Conservation (phyloP, 2,888 invertebrate species). For the Phaonia tiefii region DNA sequence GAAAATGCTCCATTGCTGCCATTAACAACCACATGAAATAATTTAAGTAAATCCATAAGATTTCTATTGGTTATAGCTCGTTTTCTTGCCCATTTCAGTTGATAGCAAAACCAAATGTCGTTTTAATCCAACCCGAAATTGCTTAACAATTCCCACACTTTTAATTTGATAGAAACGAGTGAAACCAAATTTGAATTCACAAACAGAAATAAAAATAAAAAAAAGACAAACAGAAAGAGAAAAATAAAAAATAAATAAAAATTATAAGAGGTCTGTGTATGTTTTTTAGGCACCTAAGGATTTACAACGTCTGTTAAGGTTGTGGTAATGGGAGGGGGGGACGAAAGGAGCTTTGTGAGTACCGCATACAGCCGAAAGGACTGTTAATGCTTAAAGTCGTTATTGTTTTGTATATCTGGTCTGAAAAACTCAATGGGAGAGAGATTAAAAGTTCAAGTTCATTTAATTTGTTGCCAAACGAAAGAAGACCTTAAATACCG, state of each 20-base stretch:
- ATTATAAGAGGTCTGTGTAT: constrained; percentile 38
- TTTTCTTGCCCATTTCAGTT: neutral
- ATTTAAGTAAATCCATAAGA: constrained; percentile 24
- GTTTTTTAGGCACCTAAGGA: constrained; percentile 63
- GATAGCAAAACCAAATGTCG: constrained; percentile 16
- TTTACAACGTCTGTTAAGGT: constrained; percentile 61
- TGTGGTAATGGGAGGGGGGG: neutral
- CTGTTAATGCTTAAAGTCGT: constrained; percentile 60
- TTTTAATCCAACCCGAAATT: neutral
- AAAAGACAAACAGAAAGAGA: too few relatives aligned
- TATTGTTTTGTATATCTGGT: constrained; percentile 57
- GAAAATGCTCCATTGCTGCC: too few relatives aligned
- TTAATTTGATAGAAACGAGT: constrained; percentile 8
- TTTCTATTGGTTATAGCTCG: constrained; percentile 24
- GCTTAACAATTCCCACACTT: constrained; percentile 23
- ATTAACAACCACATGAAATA: neutral
- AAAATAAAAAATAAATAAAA: constrained; percentile 32
- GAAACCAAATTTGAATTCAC: neutral
- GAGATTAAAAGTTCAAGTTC: constrained; percentile 74
- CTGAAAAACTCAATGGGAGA: constrained; percentile 43
- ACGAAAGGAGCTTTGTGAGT: neutral
- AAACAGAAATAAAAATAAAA: constrained; percentile 21
- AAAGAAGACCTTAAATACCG: constrained; percentile 51
- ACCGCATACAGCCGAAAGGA: neutral
- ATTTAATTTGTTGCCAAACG: constrained; percentile 78